Base-by-base conservation (phyloP, 2,797 vertebrate species). In the Yasuhikotakia modesta region DNA sequence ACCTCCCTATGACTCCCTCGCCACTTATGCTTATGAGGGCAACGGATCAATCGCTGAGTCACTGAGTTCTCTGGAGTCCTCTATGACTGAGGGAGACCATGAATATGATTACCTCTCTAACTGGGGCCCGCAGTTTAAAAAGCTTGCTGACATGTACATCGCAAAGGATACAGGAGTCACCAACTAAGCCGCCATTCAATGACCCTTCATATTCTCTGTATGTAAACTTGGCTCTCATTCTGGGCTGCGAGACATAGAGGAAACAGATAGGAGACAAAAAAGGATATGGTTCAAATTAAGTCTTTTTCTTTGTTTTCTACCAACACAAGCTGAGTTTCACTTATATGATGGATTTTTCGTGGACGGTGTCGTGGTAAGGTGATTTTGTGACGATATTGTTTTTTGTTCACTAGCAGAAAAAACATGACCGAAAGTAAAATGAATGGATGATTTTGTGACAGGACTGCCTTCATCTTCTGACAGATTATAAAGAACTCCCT, bases 81-180 rank as follows among this genome's bases (percentile, higher is more conserved):
- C 89, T 0, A 90, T 89, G 0, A 92, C 92, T 0, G 94, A 95
- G 53, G 92, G 91, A 58, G 95, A 96, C 87, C 95, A 95, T 79
- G 94, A 92, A 86, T 95, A 95, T 58, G 94, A 96, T 85, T 96
- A 94, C 90, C 94, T 96, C 76, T 92, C 92, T 79, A 93, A 93
- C 71, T 96, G 95, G 95, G 95, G 95, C 2, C 95, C 95, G 12
- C 92, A 92, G 32, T 96, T 96, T 70, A 93, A 94, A 73, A 95
- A 95, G 90, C 87, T 96, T 19, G 95, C 95, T 0, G 95, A 96
- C 70, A 93, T 96, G 94, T 96, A 96, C 0, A 94, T 94, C 17
- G 93, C 90, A 50, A 94, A 92, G 67, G 93, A 94, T 21, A 92
- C 91, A 45, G 92, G 93, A 83, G 92, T 91, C 76, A 93, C 94